Percentiles rank a stretch among this genome's conserved stretches.
phyloP scores from a whole-genome alignment of 2,113 vertebrate genomes.

The Toxostoma redivivum region DNA sequence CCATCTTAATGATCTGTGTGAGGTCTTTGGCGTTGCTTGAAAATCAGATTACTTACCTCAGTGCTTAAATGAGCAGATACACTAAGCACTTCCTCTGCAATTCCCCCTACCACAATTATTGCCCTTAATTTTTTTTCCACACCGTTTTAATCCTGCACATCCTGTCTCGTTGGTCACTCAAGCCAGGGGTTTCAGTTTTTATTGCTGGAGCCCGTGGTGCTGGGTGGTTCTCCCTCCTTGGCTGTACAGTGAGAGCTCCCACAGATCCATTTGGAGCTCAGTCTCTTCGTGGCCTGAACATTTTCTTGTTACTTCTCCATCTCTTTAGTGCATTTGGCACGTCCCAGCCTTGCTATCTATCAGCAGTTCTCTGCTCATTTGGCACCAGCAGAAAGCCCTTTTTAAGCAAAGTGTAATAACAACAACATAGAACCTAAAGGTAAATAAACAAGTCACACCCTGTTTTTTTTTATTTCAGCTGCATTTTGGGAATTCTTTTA shows the following conservation, averaged over 20 bases:
- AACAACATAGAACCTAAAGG: background rate
- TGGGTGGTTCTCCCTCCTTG: background rate
- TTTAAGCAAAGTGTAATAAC: background rate
- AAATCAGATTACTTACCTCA: slow-evolving; percentile 43
- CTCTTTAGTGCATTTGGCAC: background rate
- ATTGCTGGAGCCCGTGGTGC: background rate
- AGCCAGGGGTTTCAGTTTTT: background rate
- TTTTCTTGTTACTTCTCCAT: background rate
- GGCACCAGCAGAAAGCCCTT: background rate
- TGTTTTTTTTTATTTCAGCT: background rate
- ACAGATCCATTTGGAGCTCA: background rate
- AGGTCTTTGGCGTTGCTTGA: slow-evolving; percentile 48
- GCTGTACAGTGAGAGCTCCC: background rate
- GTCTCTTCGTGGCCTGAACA: background rate
- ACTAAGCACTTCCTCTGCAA: background rate
- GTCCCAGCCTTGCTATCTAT: background rate
- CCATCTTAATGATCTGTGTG: slow-evolving; percentile 61
- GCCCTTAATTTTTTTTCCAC: background rate
- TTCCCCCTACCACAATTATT: background rate
- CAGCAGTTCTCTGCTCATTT: background rate
- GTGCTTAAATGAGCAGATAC: background rate
- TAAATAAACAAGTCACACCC: background rate
- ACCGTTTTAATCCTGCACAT: background rate
- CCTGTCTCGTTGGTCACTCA: background rate
- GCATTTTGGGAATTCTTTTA: background rate